phyloP scores from a whole-genome alignment of 2,888 invertebrate species.

The Galerucella pusilla region DNA sequence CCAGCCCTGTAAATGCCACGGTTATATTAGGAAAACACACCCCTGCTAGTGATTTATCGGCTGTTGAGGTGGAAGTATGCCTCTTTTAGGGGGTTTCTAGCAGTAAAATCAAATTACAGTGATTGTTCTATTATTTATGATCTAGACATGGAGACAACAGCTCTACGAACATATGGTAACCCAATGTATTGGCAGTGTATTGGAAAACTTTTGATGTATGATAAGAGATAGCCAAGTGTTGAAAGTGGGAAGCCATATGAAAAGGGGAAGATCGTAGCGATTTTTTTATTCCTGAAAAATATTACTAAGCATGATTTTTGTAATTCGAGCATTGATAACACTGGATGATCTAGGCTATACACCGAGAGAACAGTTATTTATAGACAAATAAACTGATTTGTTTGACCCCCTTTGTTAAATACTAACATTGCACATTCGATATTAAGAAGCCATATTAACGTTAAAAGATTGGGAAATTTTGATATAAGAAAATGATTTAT shows the following conservation, averaged over 20 bases:
- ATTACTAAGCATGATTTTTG: too few relatives aligned
- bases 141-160: constrained; percentile 26
- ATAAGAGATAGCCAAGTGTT: neutral
- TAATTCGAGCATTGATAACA: too few relatives aligned
- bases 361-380: too few relatives aligned
- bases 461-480: too few relatives aligned
- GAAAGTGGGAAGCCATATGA: neutral
- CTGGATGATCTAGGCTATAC: fast-evolving
- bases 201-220: constrained; percentile 9
- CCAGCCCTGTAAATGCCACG: constrained; percentile 14
- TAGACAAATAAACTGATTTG: too few relatives aligned
- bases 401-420: too few relatives aligned
- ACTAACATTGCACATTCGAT: too few relatives aligned
- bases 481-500: too few relatives aligned
- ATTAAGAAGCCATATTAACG: too few relatives aligned
- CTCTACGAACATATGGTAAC: constrained; percentile 29
- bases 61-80: constrained; percentile 33
- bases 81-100: constrained; percentile 27
- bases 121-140: constrained; percentile 37
- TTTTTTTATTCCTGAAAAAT: neutral
- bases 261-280: neutral
- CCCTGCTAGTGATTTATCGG: constrained; percentile 42
- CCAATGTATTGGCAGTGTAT: constrained; percentile 21
- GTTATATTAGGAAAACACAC: constrained; percentile 33
- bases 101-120: constrained; percentile 36